Evolutionary conservation across 2,113 vertebrate genomes (phyloP), one percentile per base, ranked within the genome.

Genomic region (Crotophaga sulcirostris): DNA sequence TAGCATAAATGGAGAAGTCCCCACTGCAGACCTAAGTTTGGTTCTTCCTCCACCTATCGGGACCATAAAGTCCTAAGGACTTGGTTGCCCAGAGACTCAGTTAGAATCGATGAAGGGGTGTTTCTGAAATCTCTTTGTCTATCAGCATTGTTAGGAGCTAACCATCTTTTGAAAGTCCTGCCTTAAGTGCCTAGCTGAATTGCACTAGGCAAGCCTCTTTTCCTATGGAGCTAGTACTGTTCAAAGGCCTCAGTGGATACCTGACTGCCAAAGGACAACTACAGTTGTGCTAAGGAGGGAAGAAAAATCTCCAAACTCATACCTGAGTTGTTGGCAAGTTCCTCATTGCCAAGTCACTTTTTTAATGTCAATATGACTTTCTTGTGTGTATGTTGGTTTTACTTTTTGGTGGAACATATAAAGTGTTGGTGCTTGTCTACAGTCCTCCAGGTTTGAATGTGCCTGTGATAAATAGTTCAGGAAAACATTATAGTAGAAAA

Each of bases 391-490:
- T 13, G 28, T 90, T 54, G 38, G n/a, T 75, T 96, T 93, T 70
- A 59, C 70, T 82, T 94, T 54, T 55, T 81, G 55, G 20, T 33
- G 16, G 62, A 83, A 73, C 16, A 16, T 29, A 28, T 47, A 52
- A 87, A 91, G 31, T 54, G 45, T 44, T 72, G 76, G 45, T 10
- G 45, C 64, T 68, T 77, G 58, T 68, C 72, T 97, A 33, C 85
- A 14, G 49, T 88, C 81, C 92, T 79, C 63, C 58, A 44, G 78
- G 87, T 95, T 85, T 93, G 74, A 83, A 94, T 60, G 62, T 75
- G 84, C 78, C 90, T 70, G 91, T 80, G 94, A 96, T 87, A 97
- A 97, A 96, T 66, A 95, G 74, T 89, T 97, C 52, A 51, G 54
- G 69, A 96, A 96, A 94, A 86, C 33, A 36, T 96, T 95, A 54